phyloP scores from a whole-genome alignment of 2,797 vertebrate genomes.

The Danio albolineatus region DNA sequence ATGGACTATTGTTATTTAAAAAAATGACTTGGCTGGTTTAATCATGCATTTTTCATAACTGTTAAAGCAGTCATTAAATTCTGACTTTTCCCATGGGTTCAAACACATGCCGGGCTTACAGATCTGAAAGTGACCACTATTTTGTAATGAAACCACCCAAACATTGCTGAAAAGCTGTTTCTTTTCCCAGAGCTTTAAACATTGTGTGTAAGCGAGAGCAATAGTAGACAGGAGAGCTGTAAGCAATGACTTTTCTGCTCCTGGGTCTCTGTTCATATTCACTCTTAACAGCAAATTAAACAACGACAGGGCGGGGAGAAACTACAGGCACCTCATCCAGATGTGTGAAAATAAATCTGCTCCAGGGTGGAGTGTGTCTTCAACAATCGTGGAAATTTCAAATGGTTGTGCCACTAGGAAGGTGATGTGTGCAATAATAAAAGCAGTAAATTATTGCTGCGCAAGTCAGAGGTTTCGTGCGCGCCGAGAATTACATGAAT shows the following conservation, averaged over 20 bases:
- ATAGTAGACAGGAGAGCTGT: constrained; percentile 50
- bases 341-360: constrained; percentile 85
- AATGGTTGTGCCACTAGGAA: constrained; percentile 68
- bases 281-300: constrained; percentile 81
- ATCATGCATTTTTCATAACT: constrained; percentile 37
- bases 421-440: constrained; percentile 69
- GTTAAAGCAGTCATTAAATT: constrained; percentile 40
- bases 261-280: constrained; percentile 77
- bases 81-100: constrained; percentile 23
- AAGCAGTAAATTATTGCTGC: constrained; percentile 68
- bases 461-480: constrained; percentile 62
- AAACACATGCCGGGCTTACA: constrained; percentile 14
- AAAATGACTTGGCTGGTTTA: constrained; percentile 36
- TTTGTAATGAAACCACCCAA: constrained; percentile 43
- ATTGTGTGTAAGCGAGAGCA: constrained; percentile 43
- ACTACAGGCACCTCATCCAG: constrained; percentile 82
- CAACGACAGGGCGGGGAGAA: constrained; percentile 80
- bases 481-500: constrained; percentile 35
- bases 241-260: constrained; percentile 64
- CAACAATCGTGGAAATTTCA: constrained; percentile 75
- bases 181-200: constrained; percentile 68
- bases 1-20: constrained; percentile 40
- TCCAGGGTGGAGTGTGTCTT: constrained; percentile 80
- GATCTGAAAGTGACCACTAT: constrained; percentile 26
- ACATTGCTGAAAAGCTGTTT: constrained; percentile 69